Evolutionary conservation across 2,888 invertebrate genomes (phyloP).

Genomic region (Podotricha telesiphe): DNA sequence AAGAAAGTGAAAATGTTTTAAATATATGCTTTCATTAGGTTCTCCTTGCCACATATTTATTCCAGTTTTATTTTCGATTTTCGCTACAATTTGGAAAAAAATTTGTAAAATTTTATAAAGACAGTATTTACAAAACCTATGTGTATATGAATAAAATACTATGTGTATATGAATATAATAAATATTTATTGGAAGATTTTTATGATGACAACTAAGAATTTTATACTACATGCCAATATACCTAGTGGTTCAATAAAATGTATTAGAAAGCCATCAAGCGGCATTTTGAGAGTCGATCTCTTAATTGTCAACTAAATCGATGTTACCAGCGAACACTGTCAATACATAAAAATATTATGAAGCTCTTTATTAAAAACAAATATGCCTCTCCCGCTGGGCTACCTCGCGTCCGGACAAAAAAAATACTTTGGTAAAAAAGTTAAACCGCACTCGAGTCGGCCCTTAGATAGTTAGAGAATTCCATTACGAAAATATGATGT

Average conservation of each 20-base stretch:
- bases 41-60: too few species aligned
- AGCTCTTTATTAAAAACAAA: slow-evolving; percentile 76
- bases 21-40: too few species aligned
- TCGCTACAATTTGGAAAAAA: too few species aligned
- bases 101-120: too few species aligned
- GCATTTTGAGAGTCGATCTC: slow-evolving; percentile 31
- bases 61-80: too few species aligned
- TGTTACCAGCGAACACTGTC: slow-evolving; percentile 26
- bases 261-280: slow-evolving; percentile 16
- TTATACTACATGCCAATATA: background rate
- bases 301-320: slow-evolving; percentile 39
- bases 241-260: slow-evolving; percentile 9
- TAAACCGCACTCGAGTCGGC: slow-evolving; percentile 8
- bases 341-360: slow-evolving; percentile 55
- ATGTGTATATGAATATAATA: too few species aligned
- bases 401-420: slow-evolving; percentile 50
- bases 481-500: slow-evolving; percentile 15
- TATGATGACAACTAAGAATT: background rate
- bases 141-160: too few species aligned
- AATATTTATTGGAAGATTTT: too few species aligned
- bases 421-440: slow-evolving; percentile 7
- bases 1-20: too few species aligned
- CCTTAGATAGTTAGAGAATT: slow-evolving; percentile 18
- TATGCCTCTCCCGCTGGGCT: slow-evolving; percentile 61
- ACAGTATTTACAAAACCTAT: too few species aligned